Evolutionary conservation across 1,140 invertebrate species (phyloP), one percentile per base, ranked within the genome.

Genomic region (Cephus cinctus): DNA sequence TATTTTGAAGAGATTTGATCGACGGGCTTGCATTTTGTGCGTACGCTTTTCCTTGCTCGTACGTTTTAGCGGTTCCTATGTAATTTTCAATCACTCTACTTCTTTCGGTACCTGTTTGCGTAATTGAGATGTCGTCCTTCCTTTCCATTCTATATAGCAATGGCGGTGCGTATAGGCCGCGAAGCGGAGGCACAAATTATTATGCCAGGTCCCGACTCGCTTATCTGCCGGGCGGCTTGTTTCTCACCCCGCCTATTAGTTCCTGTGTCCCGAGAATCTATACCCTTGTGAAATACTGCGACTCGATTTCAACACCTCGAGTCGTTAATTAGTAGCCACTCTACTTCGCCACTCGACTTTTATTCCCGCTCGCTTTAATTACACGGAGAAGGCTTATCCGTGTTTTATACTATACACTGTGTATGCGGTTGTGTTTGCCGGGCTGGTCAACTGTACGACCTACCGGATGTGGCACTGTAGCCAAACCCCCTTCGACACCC

Each of bases 201-300:
- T 52, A 56, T 53, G 40, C 50, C 43, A 44, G 44, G 45, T 35
- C 38, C 43, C 39, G 39, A 41, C 48, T 36, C 42, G 27, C 62
- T 69, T 73, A 72, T 72, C 71, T 71, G 35, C 32, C 46, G 39
- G 47, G 42, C 58, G 51, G 62, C 64, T 61, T 73, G 66, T 71
- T 71, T 67, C 59, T 68, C 60, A 57, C 43, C 48, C 63, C 53
- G 62, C 50, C 67, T 71, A 73, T 71, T 74, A 71, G 65, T 71
- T 67, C 51, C 54, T 56, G 60, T 59, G 59, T 63, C 57, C 47
- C 16, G 41, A 47, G 55, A 59, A 63, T 60, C 52, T 56, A 52
- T 52, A 59, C 40, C 39, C 16, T 16, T 42, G 63, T 71, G 60
- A 71, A 71, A 69, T 72, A 71, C 61, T 62, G 61, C 62, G 52